Base-by-base conservation (phyloP, 2,888 invertebrate species). In the Azorinus chamasolen region DNA sequence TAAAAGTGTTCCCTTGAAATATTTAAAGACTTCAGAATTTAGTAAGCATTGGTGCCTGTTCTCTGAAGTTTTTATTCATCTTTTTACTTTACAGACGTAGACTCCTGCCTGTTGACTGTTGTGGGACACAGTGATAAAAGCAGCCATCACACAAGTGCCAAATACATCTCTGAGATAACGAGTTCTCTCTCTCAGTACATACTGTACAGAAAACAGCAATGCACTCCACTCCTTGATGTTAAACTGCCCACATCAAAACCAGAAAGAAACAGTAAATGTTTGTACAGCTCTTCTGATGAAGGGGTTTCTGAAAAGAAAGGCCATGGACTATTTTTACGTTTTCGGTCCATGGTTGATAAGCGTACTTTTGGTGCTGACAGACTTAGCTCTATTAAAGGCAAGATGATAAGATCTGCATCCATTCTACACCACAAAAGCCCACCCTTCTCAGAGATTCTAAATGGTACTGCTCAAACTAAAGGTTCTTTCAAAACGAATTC, bases 31-130 rank as follows among this genome's bases (percentile, higher is more conserved):
- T n/a, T n/a, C n/a, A n/a, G n/a, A 41, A 41, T 12, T 41, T 12
- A 41, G 8, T 8, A 41, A 12, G 41, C 41, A 41, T 12, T 41
- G 41, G 41, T 41, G 10, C 14, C 41, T 12, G 14, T 12, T 41
- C 8, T 12, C 14, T 41, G 41, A 14, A 41, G 14, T 14, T 12
- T 14, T 41, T 41, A 41, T 41, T 41, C 8, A 41, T 12, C 41
- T 41, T 41, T 41, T 41, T 8, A 12, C 14, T 32, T 75, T 84
- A 14, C 76, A 91, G 91, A 89, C 48, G 75, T 88, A 18, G 90
- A 90, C n/a, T 83, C 84, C 43, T 86, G 88, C 68, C 74, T 90
- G 70, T 70, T 91, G 41, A 87, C 90, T 1, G 75, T 91, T 12
- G 73, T 86, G 22, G 76, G 79, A 83, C 73, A 85, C 79, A 51